Conservation (phyloP, 2,797 vertebrate genomes). For the Nyctibius grandis region DNA sequence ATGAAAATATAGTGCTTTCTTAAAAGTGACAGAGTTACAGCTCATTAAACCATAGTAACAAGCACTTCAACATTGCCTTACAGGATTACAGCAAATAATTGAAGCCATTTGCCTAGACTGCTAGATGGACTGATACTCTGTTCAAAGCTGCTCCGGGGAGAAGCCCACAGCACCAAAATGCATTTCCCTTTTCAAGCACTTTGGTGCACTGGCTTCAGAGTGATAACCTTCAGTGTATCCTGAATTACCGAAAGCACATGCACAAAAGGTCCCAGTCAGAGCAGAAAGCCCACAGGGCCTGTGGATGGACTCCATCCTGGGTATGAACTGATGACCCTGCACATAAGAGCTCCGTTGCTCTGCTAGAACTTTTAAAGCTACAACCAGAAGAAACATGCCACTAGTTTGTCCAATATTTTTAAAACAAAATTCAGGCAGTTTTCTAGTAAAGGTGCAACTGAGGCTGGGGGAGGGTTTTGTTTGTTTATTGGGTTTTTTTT, state of each 20-base stretch:
- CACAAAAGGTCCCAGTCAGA: background rate
- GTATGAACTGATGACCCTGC: background rate
- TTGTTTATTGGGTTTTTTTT: background rate
- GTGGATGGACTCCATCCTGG: background rate
- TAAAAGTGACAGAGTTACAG: background rate
- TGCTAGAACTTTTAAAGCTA: background rate
- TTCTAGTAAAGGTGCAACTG: background rate
- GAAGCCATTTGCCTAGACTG: background rate
- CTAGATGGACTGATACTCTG: background rate
- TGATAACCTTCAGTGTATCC: background rate
- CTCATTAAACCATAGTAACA: background rate
- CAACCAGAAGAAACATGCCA: background rate
- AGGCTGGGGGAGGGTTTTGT: background rate
- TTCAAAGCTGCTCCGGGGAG: background rate
- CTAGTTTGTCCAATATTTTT: background rate
- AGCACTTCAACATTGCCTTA: background rate
- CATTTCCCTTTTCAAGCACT: background rate
- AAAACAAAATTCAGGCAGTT: background rate
- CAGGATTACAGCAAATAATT: background rate
- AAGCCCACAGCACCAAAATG: background rate
- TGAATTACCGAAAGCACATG: background rate
- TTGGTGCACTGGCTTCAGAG: background rate
- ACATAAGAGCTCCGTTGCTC: fast-evolving
- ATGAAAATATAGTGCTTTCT: background rate
- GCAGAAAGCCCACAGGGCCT: background rate